A percentile compares a stretch with the other conserved stretches of the same genome.
Evolutionary conservation across 2,888 invertebrate species (phyloP).

Genomic region (Ernsta delagoae): DNA sequence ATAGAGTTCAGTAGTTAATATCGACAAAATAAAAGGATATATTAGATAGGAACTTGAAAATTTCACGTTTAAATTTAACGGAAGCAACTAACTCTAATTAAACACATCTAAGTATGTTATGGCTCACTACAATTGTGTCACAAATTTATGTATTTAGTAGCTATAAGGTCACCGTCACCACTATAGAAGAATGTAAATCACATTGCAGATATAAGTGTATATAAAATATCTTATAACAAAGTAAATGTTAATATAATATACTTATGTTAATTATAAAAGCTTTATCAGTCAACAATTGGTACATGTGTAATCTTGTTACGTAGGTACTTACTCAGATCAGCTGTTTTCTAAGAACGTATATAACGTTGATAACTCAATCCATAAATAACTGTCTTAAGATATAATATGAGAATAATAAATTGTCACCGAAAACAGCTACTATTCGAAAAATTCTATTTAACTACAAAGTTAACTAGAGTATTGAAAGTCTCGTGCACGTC

Average conservation of each 20-base stretch:
- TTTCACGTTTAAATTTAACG: not conserved
- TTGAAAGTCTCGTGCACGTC: too few relatives aligned
- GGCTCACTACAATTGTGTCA: too few relatives aligned
- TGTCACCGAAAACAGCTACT: too few relatives aligned
- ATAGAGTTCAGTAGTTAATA: too few relatives aligned
- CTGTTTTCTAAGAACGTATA: not conserved
- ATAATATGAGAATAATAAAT: not conserved
- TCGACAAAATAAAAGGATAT: too few relatives aligned
- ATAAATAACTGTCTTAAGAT: not conserved
- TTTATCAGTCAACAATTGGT: not conserved
- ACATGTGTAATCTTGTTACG: not conserved
- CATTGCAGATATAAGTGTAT: not conserved
- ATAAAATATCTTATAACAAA: not conserved
- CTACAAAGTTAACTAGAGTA: too few relatives aligned
- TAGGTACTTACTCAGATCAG: constrained; percentile 19
- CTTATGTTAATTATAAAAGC: not conserved
- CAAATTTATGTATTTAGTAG: too few relatives aligned
- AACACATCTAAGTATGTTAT: too few relatives aligned
- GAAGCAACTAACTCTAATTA: not conserved
- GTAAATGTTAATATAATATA: not conserved
- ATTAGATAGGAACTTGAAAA: too few relatives aligned
- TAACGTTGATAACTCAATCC: not conserved
- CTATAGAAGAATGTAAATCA: not conserved
- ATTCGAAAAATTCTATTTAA: too few relatives aligned
- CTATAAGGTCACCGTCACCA: not conserved